Evolutionary conservation across 2,113 vertebrate genomes (phyloP), one percentile per base, ranked within the genome.

Genomic region (Phainopepla nitens): DNA sequence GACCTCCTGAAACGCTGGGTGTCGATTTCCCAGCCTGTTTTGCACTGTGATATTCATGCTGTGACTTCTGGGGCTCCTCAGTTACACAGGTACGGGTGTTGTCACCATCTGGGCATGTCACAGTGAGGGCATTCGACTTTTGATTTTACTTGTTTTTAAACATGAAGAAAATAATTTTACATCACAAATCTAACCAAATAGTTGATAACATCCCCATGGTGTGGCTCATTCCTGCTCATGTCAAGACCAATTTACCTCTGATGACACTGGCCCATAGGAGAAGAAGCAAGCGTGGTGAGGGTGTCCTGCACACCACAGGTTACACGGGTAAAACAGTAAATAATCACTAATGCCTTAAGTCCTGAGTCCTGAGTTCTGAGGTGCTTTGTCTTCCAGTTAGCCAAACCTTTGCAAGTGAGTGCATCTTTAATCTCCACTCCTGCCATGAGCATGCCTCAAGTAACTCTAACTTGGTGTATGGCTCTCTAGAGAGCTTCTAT

Each of bases 81-180:
- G 82, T 33, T 75, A 35, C 81, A 53, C 12, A 28, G 17, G 15
- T 9, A n/a, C 17, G 78, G 72, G 69, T 79, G 64, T 49, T 82
- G 77, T 49, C 71, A 77, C 51, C 87, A 95, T 65, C 80, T 75
- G 51, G 93, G 44, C 57, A 57, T 64, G 86, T 53, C 78, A 82
- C 73, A 87, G 53, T 0, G 0, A 14, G 49, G n/a, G 20, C 2
- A 13, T 13, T 44, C 19, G 45, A 56, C 25, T 66, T 84, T 8
- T 28, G 56, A 76, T 31, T 77, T 45, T 15, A 13, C 6, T 44
- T 25, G 13, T 79, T 86, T 24, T 81, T 49, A 24, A 31, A 44
- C 4, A 8, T 8, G 5, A 28, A 25, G 27, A 78, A 41, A 23
- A 41, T 5, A 11, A 75, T 50, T 44, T 72, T 16, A 82, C 68